A percentile compares a stretch with the other conserved stretches of the same genome.
Evolutionary conservation across 1,140 invertebrate genomes (phyloP).

Genomic region (Conus betulinus): DNA sequence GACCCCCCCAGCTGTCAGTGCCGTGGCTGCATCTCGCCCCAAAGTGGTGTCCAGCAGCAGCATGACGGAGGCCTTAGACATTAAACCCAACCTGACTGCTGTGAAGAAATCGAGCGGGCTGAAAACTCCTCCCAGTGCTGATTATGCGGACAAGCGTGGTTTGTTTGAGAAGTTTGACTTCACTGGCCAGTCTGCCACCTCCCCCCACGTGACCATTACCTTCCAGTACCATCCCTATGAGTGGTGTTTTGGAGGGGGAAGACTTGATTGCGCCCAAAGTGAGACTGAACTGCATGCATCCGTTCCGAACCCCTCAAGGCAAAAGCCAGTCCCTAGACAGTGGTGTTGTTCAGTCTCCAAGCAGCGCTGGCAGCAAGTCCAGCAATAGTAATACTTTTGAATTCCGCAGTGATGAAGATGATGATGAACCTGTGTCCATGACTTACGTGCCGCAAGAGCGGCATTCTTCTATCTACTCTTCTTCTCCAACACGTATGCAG

Average conservation of each 20-base stretch:
- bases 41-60: conserved; percentile 37
- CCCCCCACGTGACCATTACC: conserved; percentile 5
- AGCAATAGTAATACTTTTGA: conserved; percentile 57
- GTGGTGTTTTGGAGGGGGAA: background rate
- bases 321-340: conserved; percentile 32
- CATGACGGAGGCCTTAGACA: conserved; percentile 27
- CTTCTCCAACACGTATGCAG: conserved; percentile 62
- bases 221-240: background rate
- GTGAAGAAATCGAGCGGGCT: background rate
- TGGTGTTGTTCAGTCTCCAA: conserved; percentile 20
- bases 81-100: background rate
- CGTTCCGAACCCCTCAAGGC: conserved; percentile 16
- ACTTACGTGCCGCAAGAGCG: background rate
- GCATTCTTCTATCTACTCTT: conserved; percentile 51
- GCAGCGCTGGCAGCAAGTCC: conserved; percentile 30
- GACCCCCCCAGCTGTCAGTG: background rate
- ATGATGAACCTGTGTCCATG: conserved; percentile 46
- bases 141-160: conserved; percentile 23
- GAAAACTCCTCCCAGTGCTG: conserved; percentile 12
- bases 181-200: conserved; percentile 25
- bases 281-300: conserved; percentile 23
- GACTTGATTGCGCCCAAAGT: conserved; percentile 21
- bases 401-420: conserved; percentile 68
- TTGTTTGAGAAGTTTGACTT: conserved; percentile 39
- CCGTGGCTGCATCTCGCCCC: background rate